These are phyloP conservation scores for Agrilus cyanescens DNA, from an alignment of 2,888 invertebrate species.

Conservation along the genomic window DNA sequence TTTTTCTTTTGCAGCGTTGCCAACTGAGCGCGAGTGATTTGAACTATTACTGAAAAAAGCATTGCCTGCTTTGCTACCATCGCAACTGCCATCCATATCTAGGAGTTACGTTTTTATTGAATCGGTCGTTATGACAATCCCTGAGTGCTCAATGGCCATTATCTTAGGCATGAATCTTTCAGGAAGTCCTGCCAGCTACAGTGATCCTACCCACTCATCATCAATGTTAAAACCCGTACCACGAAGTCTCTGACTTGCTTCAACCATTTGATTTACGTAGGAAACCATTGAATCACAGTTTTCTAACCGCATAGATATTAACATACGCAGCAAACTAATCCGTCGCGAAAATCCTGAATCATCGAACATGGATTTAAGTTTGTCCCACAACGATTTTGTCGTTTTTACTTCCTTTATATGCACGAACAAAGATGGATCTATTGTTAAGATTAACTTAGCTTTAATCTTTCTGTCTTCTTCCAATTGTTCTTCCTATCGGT, in stretches of 20 bases:
- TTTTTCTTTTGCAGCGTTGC: no score
- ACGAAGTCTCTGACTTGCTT: slow-evolving; percentile 17
- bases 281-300: slow-evolving; percentile 18
- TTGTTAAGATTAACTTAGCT: slow-evolving; percentile 20
- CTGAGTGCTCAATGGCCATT: slow-evolving; percentile 15
- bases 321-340: slow-evolving; percentile 18
- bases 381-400: slow-evolving; percentile 14
- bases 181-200: slow-evolving; percentile 16
- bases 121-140: slow-evolving; percentile 8
- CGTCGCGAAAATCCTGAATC: no score
- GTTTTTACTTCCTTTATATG: slow-evolving; percentile 16
- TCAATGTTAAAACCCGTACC: slow-evolving; percentile 21
- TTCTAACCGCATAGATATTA: slow-evolving; percentile 20
- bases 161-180: slow-evolving; percentile 14
- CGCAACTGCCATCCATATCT: slow-evolving; percentile 6
- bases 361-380: slow-evolving; percentile 18
- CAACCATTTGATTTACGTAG: slow-evolving; percentile 22
- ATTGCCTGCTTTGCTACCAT: not conserved
- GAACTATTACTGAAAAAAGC: no score
- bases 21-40: no score
- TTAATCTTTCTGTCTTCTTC: slow-evolving; percentile 15
- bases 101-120: slow-evolving; percentile 12
- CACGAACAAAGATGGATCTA: slow-evolving; percentile 18
- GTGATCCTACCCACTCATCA: slow-evolving; percentile 21
- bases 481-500: no score